Evolutionary conservation across 2,888 invertebrate species (phyloP).

Genomic region (Bibio marci): DNA sequence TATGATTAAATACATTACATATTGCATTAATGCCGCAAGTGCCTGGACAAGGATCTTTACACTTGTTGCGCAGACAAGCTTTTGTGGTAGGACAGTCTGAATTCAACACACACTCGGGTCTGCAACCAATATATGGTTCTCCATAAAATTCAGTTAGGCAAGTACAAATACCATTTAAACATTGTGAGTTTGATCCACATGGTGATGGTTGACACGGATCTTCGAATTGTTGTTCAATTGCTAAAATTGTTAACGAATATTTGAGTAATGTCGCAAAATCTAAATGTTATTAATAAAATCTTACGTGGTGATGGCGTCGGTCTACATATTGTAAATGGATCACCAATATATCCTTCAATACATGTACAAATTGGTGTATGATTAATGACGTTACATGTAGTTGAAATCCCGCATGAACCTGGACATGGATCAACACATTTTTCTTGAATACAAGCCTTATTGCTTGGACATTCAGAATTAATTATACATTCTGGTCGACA

Average conservation of each 20-base stretch:
- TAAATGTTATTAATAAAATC: too few relatives aligned
- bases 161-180: slow-evolving; percentile 65
- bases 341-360: slow-evolving; percentile 41
- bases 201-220: slow-evolving; percentile 71
- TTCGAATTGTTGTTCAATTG: slow-evolving; percentile 8
- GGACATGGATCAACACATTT: slow-evolving; percentile 54
- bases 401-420: slow-evolving; percentile 44
- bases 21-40: slow-evolving; percentile 64
- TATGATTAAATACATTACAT: slow-evolving; percentile 68
- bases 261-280: too few relatives aligned
- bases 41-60: slow-evolving; percentile 68
- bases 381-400: slow-evolving; percentile 44
- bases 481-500: slow-evolving; percentile 64
- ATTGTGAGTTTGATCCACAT: slow-evolving; percentile 71
- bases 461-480: slow-evolving; percentile 50
- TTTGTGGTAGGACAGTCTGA: slow-evolving; percentile 70
- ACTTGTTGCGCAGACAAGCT: slow-evolving; percentile 68
- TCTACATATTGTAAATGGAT: slow-evolving; percentile 46
- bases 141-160: slow-evolving; percentile 56
- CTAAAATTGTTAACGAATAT: too few relatives aligned
- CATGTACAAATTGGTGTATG: slow-evolving; percentile 55
- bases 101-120: slow-evolving; percentile 71
- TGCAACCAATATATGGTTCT: slow-evolving; percentile 72
- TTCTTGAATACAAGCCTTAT: slow-evolving; percentile 55
- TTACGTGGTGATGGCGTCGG: neutral